These are phyloP conservation scores for Chymomyza caudatula DNA, from an alignment of 2,888 invertebrate species.

Conservation along the genomic window DNA sequence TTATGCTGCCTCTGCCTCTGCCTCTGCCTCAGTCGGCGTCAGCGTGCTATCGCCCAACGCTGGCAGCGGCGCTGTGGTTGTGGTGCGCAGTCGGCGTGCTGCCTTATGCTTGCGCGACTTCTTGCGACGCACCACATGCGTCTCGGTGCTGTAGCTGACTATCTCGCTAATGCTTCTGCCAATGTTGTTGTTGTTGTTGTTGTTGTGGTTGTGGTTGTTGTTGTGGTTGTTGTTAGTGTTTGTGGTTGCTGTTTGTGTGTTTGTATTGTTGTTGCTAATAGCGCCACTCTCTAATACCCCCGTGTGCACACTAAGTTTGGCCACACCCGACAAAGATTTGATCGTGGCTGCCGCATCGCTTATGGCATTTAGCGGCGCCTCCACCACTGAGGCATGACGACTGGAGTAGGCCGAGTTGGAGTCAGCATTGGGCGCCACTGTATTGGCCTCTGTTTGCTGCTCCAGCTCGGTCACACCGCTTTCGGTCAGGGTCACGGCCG, in stretches of 20 bases:
- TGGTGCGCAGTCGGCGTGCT: slow-evolving; percentile 39
- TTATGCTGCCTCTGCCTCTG: slow-evolving; percentile 27
- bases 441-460: slow-evolving; percentile 2
- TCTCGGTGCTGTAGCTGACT: slow-evolving; percentile 75
- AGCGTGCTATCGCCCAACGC: slow-evolving; percentile 2
- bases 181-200: slow-evolving; percentile 16
- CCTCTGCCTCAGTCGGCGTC: not conserved
- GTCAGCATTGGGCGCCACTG: slow-evolving; percentile 32
- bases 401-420: slow-evolving; percentile 73
- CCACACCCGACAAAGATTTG: slow-evolving; percentile 14
- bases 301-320: slow-evolving; percentile 21
- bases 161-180: slow-evolving; percentile 61
- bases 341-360: not conserved
- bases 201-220: slow-evolving; percentile 39
- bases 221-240: slow-evolving; percentile 37
- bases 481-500: slow-evolving; percentile 12
- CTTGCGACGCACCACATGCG: slow-evolving; percentile 71
- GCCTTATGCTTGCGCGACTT: slow-evolving; percentile 58
- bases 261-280: slow-evolving; percentile 39
- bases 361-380: slow-evolving; percentile 50
- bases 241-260: slow-evolving; percentile 32
- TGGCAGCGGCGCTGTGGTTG: slow-evolving; percentile 14
- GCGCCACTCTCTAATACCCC: slow-evolving; percentile 46
- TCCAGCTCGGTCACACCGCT: slow-evolving; percentile 4
- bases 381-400: slow-evolving; percentile 65